Base-by-base conservation (phyloP, 2,797 vertebrate genomes). In the Sylvia borin region DNA sequence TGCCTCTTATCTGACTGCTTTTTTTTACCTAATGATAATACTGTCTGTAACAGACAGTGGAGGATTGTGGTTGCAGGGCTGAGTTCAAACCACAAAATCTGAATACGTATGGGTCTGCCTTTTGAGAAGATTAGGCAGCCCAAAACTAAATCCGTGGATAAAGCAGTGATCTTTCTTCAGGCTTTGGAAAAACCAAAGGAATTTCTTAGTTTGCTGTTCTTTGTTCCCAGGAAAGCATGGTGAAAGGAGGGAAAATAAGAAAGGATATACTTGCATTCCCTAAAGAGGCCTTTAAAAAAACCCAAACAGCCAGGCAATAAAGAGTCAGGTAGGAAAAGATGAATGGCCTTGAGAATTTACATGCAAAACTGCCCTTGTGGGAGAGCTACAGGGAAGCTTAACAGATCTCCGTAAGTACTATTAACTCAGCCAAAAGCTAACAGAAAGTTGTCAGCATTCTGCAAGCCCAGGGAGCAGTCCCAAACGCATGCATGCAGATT, bases 401-500 rank as follows among this genome's bases (percentile, higher is more conserved):
- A 74, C 79, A 65, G 58, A 85, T 85, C 93, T 83, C 73, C 66
- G 1, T 34, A 88, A 85, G 90, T 81, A n/a, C 95, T 83, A 57
- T 95, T 92, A 92, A 36, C 66, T 93, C 85, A 88, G 96, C 85
- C 97, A 95, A 97, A 94, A 97, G 97, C 95, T 89, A 87, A 88
- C 81, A 81, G 65, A 76, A 92, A 96, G 87, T 93, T 92, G 92
- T 96, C 93, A 50, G 80, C 54, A 66, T 65, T 91, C 83, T 92
- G 31, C 96, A 92, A 85, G 81, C 53, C 78, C 95, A 55, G 45
- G 13, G 72, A 95, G 84, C 61, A 24, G 57, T 81, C 87, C 81
- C 78, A 68, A 80, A 79, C 4, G 18, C 82, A 77, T 61, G 90
- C 65, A 72, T 65, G 79, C 76, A 36, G 79, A 97, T 94, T 92